Percentiles rank a stretch among this genome's conserved stretches.
Conservation (phyloP, 2,113 vertebrate species). For the Tachysurus fulvidraco region DNA sequence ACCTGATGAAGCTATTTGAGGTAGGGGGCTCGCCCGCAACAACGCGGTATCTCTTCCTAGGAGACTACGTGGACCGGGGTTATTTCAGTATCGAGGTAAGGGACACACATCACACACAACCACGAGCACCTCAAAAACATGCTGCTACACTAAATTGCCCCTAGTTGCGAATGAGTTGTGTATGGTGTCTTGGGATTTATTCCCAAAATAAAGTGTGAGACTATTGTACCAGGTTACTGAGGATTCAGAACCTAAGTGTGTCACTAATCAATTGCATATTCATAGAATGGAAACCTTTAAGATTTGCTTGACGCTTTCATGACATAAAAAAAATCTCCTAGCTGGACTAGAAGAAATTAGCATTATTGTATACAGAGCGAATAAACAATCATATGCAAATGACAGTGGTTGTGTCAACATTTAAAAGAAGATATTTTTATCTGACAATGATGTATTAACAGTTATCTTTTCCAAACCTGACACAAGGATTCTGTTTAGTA, state of each 20-base stretch:
- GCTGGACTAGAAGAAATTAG: not conserved
- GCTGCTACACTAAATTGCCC: not conserved
- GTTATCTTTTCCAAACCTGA: not conserved
- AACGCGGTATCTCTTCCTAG: constrained; percentile 80
- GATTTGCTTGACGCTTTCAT: not conserved
- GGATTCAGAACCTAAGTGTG: not conserved
- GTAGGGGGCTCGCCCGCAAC: constrained; percentile 82
- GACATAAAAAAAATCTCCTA: not conserved
- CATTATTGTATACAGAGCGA: not conserved
- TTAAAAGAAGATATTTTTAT: not conserved
- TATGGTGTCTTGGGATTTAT: not conserved
- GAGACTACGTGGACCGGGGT: constrained; percentile 93
- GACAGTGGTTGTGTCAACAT: not conserved
- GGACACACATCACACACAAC: too few species aligned
- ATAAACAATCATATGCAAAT: not conserved
- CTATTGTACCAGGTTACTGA: not conserved
- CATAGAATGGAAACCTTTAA: not conserved
- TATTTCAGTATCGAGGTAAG: constrained; percentile 89
- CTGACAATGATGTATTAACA: not conserved
- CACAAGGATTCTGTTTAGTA: not conserved
- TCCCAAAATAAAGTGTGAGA: not conserved
- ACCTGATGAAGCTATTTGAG: constrained; percentile 83
- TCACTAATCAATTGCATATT: not conserved
- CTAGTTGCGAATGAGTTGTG: not conserved
- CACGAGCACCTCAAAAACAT: not conserved